These are phyloP conservation scores for Chironomus tepperi DNA, from an alignment of 1,140 invertebrate species.

Conservation along the genomic window DNA sequence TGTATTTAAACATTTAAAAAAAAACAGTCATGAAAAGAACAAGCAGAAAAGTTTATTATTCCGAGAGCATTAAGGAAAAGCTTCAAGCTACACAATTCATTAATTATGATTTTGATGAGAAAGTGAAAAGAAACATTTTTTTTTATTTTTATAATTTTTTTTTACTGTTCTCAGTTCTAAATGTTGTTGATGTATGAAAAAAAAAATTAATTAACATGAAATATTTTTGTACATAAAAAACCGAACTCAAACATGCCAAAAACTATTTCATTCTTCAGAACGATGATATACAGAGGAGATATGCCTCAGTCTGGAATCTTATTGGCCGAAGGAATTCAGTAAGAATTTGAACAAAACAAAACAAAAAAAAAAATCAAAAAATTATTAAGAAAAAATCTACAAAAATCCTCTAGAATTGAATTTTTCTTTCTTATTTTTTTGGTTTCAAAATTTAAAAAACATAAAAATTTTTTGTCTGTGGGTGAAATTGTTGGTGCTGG, in stretches of 20 bases:
- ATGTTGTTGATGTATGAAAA: too few relatives aligned
- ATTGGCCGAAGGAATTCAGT: conserved; percentile 21
- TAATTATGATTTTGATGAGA: too few relatives aligned
- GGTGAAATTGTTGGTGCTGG: background rate
- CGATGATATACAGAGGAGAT: conserved; percentile 54
- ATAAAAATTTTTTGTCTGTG: background rate
- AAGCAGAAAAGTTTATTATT: too few relatives aligned
- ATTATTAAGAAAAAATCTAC: background rate
- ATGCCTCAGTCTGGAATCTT: conserved; percentile 35
- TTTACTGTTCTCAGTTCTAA: too few relatives aligned
- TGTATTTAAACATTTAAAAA: too few relatives aligned
- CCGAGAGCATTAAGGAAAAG: too few relatives aligned
- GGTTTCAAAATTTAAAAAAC: background rate
- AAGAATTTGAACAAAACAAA: background rate
- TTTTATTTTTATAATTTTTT: too few relatives aligned
- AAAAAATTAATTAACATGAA: background rate
- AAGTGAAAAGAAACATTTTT: too few relatives aligned
- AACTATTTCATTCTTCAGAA: conserved; percentile 32
- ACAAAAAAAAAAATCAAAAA: conserved; percentile 16
- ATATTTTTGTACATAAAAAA: background rate
- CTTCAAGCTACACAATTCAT: too few relatives aligned
- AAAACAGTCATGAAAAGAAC: too few relatives aligned
- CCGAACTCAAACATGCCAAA: conserved; percentile 27
- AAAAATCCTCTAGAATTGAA: background rate
- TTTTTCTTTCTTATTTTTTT: background rate